Evolutionary conservation across 1,140 invertebrate species (phyloP).

Genomic region (Drosophila sturtevanti): DNA sequence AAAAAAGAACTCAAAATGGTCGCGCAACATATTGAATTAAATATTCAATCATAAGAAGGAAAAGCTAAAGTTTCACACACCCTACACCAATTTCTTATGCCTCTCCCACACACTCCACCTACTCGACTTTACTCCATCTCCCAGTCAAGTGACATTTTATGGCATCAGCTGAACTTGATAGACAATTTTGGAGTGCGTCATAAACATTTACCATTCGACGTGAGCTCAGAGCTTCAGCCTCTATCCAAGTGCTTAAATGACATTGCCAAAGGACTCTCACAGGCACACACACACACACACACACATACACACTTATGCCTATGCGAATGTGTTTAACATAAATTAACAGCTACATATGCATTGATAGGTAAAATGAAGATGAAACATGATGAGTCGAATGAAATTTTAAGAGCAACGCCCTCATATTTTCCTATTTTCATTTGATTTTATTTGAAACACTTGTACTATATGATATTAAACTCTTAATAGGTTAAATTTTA

Average conservation of each 20-base stretch:
- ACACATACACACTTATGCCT: constrained; percentile 26
- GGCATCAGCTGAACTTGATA: constrained; percentile 78
- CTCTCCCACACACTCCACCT: background rate
- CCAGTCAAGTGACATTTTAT: constrained; percentile 67
- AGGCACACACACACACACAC: background rate
- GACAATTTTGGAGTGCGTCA: constrained; percentile 76
- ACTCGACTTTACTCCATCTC: background rate
- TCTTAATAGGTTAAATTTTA: too few relatives aligned
- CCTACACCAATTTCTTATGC: background rate
- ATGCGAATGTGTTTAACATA: constrained; percentile 33
- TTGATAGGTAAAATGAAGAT: constrained; percentile 10
- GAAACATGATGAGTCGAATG: background rate
- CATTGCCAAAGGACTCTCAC: constrained; percentile 2
- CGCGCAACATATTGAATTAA: constrained; percentile 74
- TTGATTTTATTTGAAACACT: too few relatives aligned
- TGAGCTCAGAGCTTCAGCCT: constrained; percentile 36
- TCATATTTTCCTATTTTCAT: background rate
- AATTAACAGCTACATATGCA: constrained; percentile 52
- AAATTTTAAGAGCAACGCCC: background rate
- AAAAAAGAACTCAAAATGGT: constrained; percentile 43
- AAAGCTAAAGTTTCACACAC: constrained; percentile 55
- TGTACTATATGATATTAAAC: too few relatives aligned
- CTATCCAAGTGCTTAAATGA: constrained; percentile 1
- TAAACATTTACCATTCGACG: constrained; percentile 78
- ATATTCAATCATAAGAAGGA: constrained; percentile 77